phyloP scores from a whole-genome alignment of 2,888 invertebrate species.

The Ctenicera cuprea region DNA sequence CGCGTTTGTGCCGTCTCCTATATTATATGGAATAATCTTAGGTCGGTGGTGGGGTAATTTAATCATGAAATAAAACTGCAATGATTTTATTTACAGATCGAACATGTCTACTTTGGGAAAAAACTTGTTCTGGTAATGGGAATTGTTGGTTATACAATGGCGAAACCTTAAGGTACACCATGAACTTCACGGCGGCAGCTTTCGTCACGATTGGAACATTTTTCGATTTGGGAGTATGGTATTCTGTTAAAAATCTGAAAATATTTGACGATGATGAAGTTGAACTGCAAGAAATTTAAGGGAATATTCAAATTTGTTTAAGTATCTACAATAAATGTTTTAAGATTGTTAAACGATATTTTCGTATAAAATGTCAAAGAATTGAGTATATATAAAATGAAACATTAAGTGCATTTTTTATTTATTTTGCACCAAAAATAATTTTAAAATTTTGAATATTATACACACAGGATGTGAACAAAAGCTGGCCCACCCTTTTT shows the following conservation, averaged over 20 bases:
- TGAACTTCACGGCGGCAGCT: constrained; percentile 80
- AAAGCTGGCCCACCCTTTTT: too few species aligned
- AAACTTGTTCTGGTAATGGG: constrained; percentile 81
- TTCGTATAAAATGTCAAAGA: too few species aligned
- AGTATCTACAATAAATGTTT: too few species aligned
- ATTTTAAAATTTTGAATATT: too few species aligned
- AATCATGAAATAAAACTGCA: background rate
- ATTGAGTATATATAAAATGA: too few species aligned
- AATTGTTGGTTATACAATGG: constrained; percentile 87
- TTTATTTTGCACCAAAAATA: too few species aligned
- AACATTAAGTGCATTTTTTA: too few species aligned
- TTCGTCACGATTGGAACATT: constrained; percentile 79
- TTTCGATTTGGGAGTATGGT: constrained; percentile 82
- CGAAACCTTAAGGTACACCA: constrained; percentile 77
- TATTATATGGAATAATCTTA: constrained; percentile 84
- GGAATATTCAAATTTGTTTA: too few species aligned
- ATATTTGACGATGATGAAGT: constrained; percentile 80
- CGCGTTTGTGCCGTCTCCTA: constrained; percentile 85
- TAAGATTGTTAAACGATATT: too few species aligned
- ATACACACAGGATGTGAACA: too few species aligned
- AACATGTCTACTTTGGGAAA: constrained; percentile 84
- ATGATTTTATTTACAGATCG: constrained; percentile 72
- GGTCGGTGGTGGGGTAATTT: constrained; percentile 72
- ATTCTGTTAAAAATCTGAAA: constrained; percentile 82
- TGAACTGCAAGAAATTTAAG: constrained; percentile 67